Evolutionary conservation across 2,113 vertebrate genomes (phyloP).

Genomic region (Lepidothrix coronata): DNA sequence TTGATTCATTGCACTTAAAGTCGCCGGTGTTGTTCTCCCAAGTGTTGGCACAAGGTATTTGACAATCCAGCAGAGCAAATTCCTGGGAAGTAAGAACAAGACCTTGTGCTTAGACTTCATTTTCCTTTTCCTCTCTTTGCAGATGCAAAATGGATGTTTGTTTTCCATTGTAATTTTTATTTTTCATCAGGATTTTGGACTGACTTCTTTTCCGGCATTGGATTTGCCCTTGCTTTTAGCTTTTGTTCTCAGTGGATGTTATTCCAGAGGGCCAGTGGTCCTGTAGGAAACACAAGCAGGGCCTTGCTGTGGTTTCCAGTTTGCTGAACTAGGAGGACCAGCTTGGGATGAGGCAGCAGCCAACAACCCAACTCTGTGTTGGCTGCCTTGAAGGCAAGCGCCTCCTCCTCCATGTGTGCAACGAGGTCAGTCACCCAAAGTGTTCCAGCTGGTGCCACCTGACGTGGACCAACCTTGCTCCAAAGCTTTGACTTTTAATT

Average conservation of each 20-base stretch:
- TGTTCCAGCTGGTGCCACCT: neutral
- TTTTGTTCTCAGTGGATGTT: neutral
- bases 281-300: neutral
- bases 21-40: neutral
- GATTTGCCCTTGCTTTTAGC: neutral
- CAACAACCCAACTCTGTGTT: neutral
- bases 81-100: conserved; percentile 50
- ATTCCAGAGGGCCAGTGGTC: neutral
- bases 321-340: neutral
- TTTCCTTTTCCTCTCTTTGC: neutral
- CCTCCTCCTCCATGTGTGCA: neutral
- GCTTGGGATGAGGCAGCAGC: neutral
- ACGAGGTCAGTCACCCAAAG: neutral
- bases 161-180: neutral
- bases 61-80: conserved; percentile 33
- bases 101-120: neutral
- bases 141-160: conserved; percentile 28
- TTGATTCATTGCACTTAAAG: conserved; percentile 55
- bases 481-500: neutral
- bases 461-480: neutral
- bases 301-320: neutral
- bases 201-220: neutral
- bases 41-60: conserved; percentile 40
- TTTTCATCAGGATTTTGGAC: neutral
- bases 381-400: neutral